phyloP scores from a whole-genome alignment of 1,140 invertebrate species.

The Brachionus rubens region DNA sequence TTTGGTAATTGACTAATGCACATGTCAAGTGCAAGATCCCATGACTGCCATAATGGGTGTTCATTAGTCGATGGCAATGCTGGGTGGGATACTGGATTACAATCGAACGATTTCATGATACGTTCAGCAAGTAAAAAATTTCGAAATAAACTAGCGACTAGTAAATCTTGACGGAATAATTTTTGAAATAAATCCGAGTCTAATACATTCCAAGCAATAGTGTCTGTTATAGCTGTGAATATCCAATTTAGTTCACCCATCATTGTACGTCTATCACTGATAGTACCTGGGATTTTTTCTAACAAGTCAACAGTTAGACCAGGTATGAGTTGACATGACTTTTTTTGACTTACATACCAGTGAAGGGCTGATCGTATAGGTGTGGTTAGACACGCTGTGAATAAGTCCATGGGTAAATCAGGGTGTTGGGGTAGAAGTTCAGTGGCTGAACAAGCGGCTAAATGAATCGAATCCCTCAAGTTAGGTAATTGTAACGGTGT shows the following conservation, averaged over 20 bases:
- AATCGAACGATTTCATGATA: conserved; percentile 92
- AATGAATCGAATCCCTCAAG: conserved; percentile 82
- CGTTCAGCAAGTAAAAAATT: conserved; percentile 94
- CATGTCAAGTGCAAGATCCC: conserved; percentile 92
- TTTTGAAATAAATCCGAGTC: conserved; percentile 88
- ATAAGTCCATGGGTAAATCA: conserved; percentile 95
- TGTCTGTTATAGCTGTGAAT: conserved; percentile 98
- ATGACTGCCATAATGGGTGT: conserved; percentile 74
- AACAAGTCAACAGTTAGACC: conserved; percentile 60
- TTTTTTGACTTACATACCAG: conserved; percentile 41
- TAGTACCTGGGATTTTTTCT: conserved; percentile 77
- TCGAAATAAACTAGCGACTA: conserved; percentile 94
- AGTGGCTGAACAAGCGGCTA: conserved; percentile 85
- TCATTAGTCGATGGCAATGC: conserved; percentile 77
- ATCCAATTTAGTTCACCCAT: conserved; percentile 99
- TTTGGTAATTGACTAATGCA: conserved; percentile 80
- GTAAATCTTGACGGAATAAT: conserved; percentile 84
- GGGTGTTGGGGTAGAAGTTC: conserved; percentile 95
- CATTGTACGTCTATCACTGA: conserved; percentile 92
- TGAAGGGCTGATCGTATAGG: conserved; percentile 84
- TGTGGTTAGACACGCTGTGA: conserved; percentile 94
- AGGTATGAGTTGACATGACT: conserved; percentile 47
- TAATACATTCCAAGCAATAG: conserved; percentile 97
- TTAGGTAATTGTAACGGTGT: conserved; percentile 33
- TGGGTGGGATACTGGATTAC: conserved; percentile 85